Evolutionary conservation across 2,797 vertebrate species (phyloP), one percentile per base, ranked within the genome.

Genomic region (Catamblyrhynchus diadema): DNA sequence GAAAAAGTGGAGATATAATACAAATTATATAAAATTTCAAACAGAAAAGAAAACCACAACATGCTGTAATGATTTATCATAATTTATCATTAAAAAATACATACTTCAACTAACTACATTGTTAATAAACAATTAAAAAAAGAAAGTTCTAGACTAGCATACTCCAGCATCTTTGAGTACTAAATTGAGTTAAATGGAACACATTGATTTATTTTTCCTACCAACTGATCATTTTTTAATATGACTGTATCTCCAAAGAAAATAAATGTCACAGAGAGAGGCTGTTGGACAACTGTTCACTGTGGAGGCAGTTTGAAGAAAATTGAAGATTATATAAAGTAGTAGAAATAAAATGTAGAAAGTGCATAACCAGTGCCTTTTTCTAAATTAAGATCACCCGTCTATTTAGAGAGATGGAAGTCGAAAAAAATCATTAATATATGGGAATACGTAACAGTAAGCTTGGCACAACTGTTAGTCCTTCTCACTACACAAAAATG

Each of bases 401-500:
- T 54, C 62, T 93, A 54, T 83, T 81, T 78, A 60, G 56, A 88
- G 80, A 93, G 50, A 75, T 51, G 20, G 32, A 88, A 95, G 33
- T 69, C 0, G 4, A 69, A 78, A 91, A 57, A 80, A 86, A 81
- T 88, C 48, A 80, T 47, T 81, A 93, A 77, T 93, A 78, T 73
- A 95, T 81, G 59, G 86, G 41, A 90, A 72, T 88, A 93, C 22
- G 0, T 74, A 81, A 79, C 81, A 92, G 66, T 81, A 88, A 79
- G 22, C 70, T 75, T 90, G 80, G 85, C 85, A 93, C 85, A 95
- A 93, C 86, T 96, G 90, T 93, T 95, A 86, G 64, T 41, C 67
- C 71, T 95, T 96, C 91, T 96, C 88, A 95, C 91, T 93, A 74
- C 14, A 94, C 0, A 5, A 90, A 70, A 90, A 93, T 83, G 83